Conservation (phyloP, 2,888 invertebrate species). For the Ceriagrion tenellum region DNA sequence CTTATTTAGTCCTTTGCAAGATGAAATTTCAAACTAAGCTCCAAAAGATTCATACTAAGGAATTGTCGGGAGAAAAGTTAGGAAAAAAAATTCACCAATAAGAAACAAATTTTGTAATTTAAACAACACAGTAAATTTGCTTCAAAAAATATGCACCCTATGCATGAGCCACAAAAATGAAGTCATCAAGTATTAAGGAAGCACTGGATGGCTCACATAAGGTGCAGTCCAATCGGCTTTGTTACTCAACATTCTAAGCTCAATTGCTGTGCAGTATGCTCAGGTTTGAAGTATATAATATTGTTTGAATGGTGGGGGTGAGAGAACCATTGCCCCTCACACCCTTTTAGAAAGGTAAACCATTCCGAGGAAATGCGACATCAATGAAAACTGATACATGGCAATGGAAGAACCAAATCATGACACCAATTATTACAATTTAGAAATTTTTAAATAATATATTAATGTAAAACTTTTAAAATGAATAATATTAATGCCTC, state of each 20-base stretch:
- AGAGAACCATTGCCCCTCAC: slow-evolving; percentile 41
- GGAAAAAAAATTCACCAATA: background rate
- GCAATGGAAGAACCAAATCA: slow-evolving; percentile 45
- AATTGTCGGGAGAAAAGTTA: background rate
- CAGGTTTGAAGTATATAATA: slow-evolving; percentile 37
- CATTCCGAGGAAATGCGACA: background rate
- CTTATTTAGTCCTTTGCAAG: background rate
- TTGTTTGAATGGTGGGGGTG: slow-evolving; percentile 4
- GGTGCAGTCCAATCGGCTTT: slow-evolving; percentile 52
- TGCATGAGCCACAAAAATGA: background rate
- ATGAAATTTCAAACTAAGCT: background rate
- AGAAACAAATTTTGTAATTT: background rate
- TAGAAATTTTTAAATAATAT: slow-evolving; percentile 56
- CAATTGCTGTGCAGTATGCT: slow-evolving; percentile 58
- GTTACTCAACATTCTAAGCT: slow-evolving; percentile 41
- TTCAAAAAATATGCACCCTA: background rate
- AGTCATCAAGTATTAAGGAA: background rate
- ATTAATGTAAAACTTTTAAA: slow-evolving; percentile 38
- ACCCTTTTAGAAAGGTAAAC: background rate
- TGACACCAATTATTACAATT: slow-evolving; percentile 60
- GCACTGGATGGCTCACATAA: slow-evolving; percentile 12
- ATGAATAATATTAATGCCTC: background rate
- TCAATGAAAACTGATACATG: slow-evolving; percentile 24
- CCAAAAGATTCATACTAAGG: background rate
- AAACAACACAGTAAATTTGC: background rate